These are phyloP conservation scores for Cacatua alba DNA, from an alignment of 2,113 vertebrate genomes.

Conservation along the genomic window DNA sequence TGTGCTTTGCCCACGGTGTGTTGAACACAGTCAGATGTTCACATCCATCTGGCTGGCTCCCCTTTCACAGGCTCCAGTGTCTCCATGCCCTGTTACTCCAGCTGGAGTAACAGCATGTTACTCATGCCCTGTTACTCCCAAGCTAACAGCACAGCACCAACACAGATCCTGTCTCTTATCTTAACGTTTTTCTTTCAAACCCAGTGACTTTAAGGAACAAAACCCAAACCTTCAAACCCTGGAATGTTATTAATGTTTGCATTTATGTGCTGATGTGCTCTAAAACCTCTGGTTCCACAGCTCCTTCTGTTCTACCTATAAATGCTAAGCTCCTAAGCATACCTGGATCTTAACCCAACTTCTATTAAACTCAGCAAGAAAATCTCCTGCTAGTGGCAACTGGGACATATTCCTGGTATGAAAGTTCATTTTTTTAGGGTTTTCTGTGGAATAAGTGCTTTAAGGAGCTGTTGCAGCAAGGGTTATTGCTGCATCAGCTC, in stretches of 20 bases:
- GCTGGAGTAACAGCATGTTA: background rate
- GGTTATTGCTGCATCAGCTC: background rate
- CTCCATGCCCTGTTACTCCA: background rate
- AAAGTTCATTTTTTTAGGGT: background rate
- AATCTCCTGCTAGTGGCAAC: background rate
- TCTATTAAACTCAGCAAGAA: background rate
- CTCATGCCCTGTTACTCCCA: background rate
- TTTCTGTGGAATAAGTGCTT: background rate
- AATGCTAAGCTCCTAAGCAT: rapidly evolving
- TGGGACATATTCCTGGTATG: background rate
- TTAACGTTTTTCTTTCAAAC: background rate
- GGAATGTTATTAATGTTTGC: background rate
- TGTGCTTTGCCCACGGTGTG: background rate
- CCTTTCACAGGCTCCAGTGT: background rate
- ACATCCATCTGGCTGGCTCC: background rate
- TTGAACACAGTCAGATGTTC: rapidly evolving
- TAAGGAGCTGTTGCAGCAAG: background rate
- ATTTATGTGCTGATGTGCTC: background rate
- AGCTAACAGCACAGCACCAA: background rate
- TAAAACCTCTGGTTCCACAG: background rate
- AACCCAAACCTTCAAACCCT: background rate
- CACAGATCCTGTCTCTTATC: background rate
- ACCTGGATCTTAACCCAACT: background rate
- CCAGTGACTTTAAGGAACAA: background rate
- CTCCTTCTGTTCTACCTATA: background rate